Evolutionary conservation across 2,888 invertebrate species (phyloP).

Genomic region (Synanthedon andrenaeformis): DNA sequence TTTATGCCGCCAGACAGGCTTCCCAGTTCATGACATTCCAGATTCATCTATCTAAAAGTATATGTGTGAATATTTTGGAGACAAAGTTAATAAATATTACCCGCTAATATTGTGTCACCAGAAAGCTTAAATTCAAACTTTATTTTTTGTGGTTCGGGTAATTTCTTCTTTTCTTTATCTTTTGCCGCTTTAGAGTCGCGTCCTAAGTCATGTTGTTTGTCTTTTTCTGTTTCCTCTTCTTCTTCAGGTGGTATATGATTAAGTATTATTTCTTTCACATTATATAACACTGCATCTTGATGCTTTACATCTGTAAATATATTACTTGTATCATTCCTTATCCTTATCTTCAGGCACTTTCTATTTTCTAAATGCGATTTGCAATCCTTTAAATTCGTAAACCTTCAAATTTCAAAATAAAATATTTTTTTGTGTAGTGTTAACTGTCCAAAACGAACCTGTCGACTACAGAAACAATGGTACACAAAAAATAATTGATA

Average conservation of each 20-base stretch:
- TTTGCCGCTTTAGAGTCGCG: constrained; percentile 18
- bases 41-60: too few relatives aligned
- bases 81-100: constrained; percentile 14
- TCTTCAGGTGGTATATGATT: constrained; percentile 10
- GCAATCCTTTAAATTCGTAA: too few relatives aligned
- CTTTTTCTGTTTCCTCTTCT: constrained; percentile 6
- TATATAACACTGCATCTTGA: constrained; percentile 38
- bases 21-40: too few relatives aligned
- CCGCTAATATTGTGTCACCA: constrained; percentile 39
- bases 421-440: too few relatives aligned
- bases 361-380: too few relatives aligned
- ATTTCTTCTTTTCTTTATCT: constrained; percentile 25
- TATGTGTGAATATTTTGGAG: too few relatives aligned
- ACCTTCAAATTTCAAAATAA: too few relatives aligned
- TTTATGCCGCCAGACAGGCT: too few relatives aligned
- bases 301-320: constrained; percentile 38
- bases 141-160: constrained; percentile 16
- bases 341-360: too few relatives aligned
- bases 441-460: too few relatives aligned
- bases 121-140: constrained; percentile 35
- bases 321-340: background rate
- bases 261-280: constrained; percentile 31
- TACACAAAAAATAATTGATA: too few relatives aligned
- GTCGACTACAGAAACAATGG: too few relatives aligned
- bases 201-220: constrained; percentile 8